Evolutionary conservation across 2,888 invertebrate species (phyloP).

Genomic region (Nemotelus pantherinus): DNA sequence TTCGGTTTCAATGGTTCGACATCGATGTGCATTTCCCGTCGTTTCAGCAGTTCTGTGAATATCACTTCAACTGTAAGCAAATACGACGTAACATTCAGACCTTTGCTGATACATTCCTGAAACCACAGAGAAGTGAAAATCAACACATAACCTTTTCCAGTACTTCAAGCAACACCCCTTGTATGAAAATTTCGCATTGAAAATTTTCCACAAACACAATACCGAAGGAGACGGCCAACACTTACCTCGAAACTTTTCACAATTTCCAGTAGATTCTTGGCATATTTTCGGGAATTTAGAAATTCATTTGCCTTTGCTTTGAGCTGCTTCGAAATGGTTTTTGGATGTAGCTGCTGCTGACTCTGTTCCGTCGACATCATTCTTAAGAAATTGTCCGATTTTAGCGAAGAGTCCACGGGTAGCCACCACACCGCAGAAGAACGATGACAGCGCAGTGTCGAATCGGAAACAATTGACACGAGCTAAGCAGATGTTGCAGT

Average conservation of each 20-base stretch:
- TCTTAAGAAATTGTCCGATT: constrained; percentile 19
- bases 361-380: constrained; percentile 52
- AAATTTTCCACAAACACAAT: not conserved
- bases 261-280: constrained; percentile 74
- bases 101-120: constrained; percentile 57
- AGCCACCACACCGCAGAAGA: constrained; percentile 17
- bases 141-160: constrained; percentile 28
- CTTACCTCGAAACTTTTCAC: constrained; percentile 75
- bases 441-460: constrained; percentile 32
- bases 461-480: not conserved
- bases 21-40: constrained; percentile 73
- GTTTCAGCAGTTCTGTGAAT: constrained; percentile 74
- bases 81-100: constrained; percentile 67
- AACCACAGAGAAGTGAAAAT: constrained; percentile 34
- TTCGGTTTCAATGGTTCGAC: constrained; percentile 70
- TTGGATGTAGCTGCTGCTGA: constrained; percentile 55
- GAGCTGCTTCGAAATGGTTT: constrained; percentile 73
- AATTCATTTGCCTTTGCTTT: constrained; percentile 77
- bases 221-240: not conserved
- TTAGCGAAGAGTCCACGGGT: not conserved
- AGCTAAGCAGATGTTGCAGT: no score
- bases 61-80: constrained; percentile 77
- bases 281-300: constrained; percentile 72
- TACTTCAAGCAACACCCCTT: not conserved
- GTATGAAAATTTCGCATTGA: constrained; percentile 3